Evolutionary conservation across 2,113 vertebrate genomes (phyloP), one percentile per base, ranked within the genome.

Genomic region (Odocoileus hemionus): DNA sequence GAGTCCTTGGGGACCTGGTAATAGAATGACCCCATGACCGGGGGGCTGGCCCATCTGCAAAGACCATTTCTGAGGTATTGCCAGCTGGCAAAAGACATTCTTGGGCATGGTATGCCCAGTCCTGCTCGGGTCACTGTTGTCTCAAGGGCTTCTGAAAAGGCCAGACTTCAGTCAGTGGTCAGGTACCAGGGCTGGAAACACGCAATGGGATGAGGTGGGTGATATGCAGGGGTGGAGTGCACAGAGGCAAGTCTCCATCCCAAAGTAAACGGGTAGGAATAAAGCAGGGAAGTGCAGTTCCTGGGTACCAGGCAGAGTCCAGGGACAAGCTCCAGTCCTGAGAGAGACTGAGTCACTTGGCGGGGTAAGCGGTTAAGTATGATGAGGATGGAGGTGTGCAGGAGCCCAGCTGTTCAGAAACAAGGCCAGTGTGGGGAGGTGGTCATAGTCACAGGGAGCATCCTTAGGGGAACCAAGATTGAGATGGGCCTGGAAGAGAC

Each of bases 41-140:
- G 45, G 78, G 60, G 28, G 21, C 60, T n/a, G 4, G 2, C 28
- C n/a, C 52, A 30, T 45, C 28, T 54, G 61, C 28, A 79, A 47
- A 94, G 33, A 39, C 57, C 11, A 16, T 50, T 43, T 50, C 57
- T 39, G 57, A 64, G 36, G 7, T 30, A 26, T 52, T 6, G 13
- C 30, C 33, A 58, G 19, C 80, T 67, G 33, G 47, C 80, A 64
- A 33, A 14, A 47, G 55, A 50, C 43, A n/a, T 16, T 5, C 54
- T 57, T 21, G 50, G 67, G 26, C 5, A 0, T 50, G 39, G 26
- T 21, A 21, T 2, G 2, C 25, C 47, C 0, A 2, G 39, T 47
- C 13, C 16, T 30, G 57, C 39, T 55, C 2, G 0, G n/a, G 52
- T 25, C 54, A 39, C 19, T 10, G 28, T 30, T 61, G 16, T 91